Conservation (phyloP, 2,888 invertebrate species). For the Agrotis puta region DNA sequence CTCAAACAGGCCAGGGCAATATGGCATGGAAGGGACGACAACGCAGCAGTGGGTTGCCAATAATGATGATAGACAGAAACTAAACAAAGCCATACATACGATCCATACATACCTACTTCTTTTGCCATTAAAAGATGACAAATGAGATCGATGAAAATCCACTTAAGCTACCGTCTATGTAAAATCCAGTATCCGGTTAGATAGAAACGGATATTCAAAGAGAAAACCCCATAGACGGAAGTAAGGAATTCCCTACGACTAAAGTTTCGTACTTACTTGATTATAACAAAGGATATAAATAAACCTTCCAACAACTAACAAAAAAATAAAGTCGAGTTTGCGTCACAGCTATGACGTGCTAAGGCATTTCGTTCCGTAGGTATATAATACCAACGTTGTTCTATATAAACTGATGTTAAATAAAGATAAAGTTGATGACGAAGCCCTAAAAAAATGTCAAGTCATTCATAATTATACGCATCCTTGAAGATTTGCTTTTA, state of each 20-base stretch:
- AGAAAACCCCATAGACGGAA: conserved; percentile 65
- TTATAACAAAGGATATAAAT: conserved; percentile 18
- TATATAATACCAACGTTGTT: background rate
- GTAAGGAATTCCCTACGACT: conserved; percentile 60
- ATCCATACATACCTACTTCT: too few species aligned
- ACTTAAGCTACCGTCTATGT: background rate
- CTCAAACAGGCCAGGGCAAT: too few species aligned
- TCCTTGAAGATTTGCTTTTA: background rate
- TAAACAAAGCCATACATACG: too few species aligned
- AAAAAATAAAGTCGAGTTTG: conserved; percentile 18
- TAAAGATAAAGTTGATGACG: conserved; percentile 19
- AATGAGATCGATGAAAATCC: conserved; percentile 5
- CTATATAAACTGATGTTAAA: conserved; percentile 2
- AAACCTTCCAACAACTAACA: conserved; percentile 15
- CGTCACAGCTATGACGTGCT: conserved; percentile 39
- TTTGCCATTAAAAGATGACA: background rate
- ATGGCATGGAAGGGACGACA: too few species aligned
- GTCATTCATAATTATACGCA: background rate
- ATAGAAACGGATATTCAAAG: conserved; percentile 15
- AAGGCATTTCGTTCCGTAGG: background rate
- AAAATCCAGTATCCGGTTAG: conserved; percentile 30
- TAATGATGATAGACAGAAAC: too few species aligned
- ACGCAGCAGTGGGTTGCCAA: too few species aligned
- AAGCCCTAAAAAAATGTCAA: background rate
- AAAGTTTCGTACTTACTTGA: conserved; percentile 16